Conservation (phyloP, 2,113 vertebrate genomes). For the Ciconia maguari region DNA sequence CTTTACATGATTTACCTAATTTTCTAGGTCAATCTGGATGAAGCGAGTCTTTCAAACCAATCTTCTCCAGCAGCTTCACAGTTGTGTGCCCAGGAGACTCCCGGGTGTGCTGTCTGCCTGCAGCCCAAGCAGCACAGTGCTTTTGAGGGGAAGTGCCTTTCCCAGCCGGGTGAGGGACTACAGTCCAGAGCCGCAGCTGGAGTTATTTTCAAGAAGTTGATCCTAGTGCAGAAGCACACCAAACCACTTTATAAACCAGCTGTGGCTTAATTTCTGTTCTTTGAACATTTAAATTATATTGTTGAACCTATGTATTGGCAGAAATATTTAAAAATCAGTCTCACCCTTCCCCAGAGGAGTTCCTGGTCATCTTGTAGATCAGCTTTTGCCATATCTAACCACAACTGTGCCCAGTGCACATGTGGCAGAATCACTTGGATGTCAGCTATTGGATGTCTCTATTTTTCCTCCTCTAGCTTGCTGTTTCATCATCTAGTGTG, state of each 20-base stretch:
- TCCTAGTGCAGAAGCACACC: neutral
- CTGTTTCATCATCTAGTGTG: neutral
- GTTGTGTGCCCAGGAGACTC: neutral
- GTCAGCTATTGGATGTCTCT: neutral
- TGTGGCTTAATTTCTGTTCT: neutral
- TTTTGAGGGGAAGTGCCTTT: neutral
- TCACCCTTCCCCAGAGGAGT: neutral
- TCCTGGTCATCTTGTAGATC: neutral
- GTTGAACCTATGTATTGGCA: neutral
- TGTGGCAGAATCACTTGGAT: neutral
- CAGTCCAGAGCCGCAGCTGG: neutral
- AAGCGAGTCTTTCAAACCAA: neutral
- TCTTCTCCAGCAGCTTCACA: neutral
- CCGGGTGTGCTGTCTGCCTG: neutral
- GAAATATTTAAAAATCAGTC: neutral
- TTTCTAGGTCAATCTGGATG: neutral
- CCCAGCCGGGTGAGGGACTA: neutral
- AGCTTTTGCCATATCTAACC: neutral
- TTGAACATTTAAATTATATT: neutral
- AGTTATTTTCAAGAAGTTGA: neutral
- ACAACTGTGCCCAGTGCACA: neutral
- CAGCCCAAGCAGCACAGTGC: neutral
- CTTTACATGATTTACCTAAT: neutral
- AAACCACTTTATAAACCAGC: neutral
- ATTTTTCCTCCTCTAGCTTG: neutral